These are phyloP conservation scores for Pogonocichla stellata DNA, from an alignment of 2,113 vertebrate species.

Conservation along the genomic window DNA sequence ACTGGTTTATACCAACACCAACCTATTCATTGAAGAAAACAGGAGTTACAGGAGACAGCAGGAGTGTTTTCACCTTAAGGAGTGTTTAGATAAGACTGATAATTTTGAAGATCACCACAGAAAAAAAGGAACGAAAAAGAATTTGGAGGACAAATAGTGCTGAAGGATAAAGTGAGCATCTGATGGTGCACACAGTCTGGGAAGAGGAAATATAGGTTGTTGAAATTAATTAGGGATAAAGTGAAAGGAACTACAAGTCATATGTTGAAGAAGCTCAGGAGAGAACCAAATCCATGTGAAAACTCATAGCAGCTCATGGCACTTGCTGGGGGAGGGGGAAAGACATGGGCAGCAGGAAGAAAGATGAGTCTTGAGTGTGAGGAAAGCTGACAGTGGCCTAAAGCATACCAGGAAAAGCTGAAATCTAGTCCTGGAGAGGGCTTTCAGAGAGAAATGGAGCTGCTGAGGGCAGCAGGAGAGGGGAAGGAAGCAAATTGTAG, in stretches of 20 bases:
- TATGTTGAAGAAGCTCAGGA: background rate
- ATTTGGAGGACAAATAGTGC: background rate
- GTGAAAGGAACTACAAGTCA: background rate
- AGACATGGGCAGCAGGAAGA: background rate
- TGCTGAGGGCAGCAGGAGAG: background rate
- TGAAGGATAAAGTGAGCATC: background rate
- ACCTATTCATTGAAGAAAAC: background rate
- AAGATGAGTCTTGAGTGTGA: constrained; percentile 10
- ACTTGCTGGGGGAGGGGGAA: background rate
- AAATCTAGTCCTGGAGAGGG: background rate
- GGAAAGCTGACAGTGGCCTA: constrained; percentile 42
- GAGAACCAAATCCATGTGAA: background rate
- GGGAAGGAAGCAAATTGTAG: background rate
- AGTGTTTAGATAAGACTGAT: background rate
- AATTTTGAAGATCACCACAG: background rate
- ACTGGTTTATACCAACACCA: background rate
- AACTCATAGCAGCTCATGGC: background rate
- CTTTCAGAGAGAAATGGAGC: background rate
- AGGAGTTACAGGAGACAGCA: background rate
- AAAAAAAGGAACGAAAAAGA: background rate
- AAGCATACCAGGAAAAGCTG: background rate
- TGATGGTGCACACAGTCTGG: background rate
- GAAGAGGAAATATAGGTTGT: background rate
- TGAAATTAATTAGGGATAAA: background rate
- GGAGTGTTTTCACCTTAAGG: background rate